Evolutionary conservation across 2,888 invertebrate genomes (phyloP).

Genomic region (Hyalella azteca): DNA sequence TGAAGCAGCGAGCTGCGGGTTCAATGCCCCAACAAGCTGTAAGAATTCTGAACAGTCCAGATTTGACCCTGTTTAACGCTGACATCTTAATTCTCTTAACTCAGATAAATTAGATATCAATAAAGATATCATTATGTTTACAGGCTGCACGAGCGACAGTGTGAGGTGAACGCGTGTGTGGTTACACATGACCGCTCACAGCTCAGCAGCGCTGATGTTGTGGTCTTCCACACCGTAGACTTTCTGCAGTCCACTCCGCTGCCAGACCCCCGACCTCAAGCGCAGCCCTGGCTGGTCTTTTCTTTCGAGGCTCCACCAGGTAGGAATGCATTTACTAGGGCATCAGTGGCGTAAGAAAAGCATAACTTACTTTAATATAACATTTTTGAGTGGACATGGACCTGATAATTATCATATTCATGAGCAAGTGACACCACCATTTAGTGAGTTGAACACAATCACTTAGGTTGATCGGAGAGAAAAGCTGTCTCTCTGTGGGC

Average conservation of each 20-base stretch:
- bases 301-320: conserved; percentile 58
- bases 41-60: background rate
- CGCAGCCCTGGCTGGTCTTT: conserved; percentile 59
- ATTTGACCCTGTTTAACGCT: background rate
- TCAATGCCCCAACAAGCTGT: background rate
- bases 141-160: conserved; percentile 22
- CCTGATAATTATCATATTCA: no score
- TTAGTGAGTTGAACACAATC: no score
- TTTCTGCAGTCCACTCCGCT: conserved; percentile 44
- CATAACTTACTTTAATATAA: background rate
- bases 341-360: background rate
- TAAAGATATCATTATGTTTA: background rate
- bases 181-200: conserved; percentile 52
- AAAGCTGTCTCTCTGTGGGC: no score
- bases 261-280: conserved; percentile 42
- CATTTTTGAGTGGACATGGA: background rate
- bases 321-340: background rate
- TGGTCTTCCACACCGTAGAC: conserved; percentile 58
- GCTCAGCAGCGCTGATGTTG: conserved; percentile 55
- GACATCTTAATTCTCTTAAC: background rate
- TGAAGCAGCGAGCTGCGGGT: background rate
- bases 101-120: background rate
- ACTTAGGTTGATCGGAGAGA: no score
- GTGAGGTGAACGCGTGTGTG: conserved; percentile 49
- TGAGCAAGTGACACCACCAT: no score